Conservation (phyloP, 2,113 vertebrate genomes). For the Neolamprologus tretocephalus region DNA sequence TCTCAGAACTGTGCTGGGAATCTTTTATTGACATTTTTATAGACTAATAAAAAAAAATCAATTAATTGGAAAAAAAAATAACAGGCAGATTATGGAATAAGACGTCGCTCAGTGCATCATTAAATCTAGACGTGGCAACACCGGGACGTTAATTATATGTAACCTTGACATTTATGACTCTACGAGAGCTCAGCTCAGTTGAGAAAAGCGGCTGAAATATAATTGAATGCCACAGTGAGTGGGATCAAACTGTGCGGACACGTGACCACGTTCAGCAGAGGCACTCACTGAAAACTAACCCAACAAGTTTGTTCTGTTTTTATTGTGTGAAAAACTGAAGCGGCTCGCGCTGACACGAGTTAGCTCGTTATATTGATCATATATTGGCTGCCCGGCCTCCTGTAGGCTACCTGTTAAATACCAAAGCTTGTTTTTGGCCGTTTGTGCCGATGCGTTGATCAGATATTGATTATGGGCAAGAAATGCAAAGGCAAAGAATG, state of each 20-base stretch:
- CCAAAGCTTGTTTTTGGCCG: fast-evolving
- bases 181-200: background rate
- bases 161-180: background rate
- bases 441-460: background rate
- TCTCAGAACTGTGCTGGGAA: background rate
- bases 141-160: background rate
- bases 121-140: background rate
- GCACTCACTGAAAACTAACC: background rate
- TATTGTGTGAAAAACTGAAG: background rate
- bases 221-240: background rate
- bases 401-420: background rate
- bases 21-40: background rate
- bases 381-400: background rate
- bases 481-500: background rate
- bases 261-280: background rate
- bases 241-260: too few relatives aligned
- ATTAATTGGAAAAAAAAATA: background rate
- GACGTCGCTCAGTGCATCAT: background rate
- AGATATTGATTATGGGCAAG: background rate
- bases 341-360: fast-evolving
- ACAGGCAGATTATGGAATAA: background rate
- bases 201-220: background rate
- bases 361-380: background rate
- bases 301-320: background rate
- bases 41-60: background rate